Evolutionary conservation across 1,140 invertebrate genomes (phyloP).

Genomic region (Alviniconcha marisindica): DNA sequence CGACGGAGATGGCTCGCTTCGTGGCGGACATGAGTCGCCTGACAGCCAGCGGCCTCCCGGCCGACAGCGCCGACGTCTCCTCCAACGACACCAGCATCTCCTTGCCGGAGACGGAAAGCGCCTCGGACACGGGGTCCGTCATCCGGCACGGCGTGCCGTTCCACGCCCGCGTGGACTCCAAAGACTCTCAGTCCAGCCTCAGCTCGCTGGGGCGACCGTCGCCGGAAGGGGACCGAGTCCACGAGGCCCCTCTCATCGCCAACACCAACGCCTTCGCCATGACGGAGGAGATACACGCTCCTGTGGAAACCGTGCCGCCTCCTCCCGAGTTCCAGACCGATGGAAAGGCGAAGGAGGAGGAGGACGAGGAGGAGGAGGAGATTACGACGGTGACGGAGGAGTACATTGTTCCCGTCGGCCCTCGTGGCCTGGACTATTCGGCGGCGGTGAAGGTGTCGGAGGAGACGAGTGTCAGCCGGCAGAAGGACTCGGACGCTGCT

Average conservation of each 20-base stretch:
- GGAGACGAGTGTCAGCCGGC: not conserved
- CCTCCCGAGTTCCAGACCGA: slow-evolving; percentile 62
- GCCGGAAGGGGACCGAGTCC: not conserved
- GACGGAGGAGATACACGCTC: slow-evolving; percentile 53
- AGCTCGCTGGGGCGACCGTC: not conserved
- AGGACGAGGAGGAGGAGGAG: slow-evolving; percentile 51
- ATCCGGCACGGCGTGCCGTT: slow-evolving; percentile 28
- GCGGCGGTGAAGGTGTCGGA: slow-evolving; percentile 43
- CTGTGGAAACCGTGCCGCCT: slow-evolving; percentile 57
- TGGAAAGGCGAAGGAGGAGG: not conserved
- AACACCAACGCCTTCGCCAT: not conserved
- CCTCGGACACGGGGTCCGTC: slow-evolving; percentile 51
- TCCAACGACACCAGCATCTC: slow-evolving; percentile 41
- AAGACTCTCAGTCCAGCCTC: slow-evolving; percentile 38
- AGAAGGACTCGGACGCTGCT: not conserved
- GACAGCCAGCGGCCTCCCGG: not conserved
- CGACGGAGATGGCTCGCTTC: slow-evolving; percentile 61
- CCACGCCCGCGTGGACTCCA: slow-evolving; percentile 27
- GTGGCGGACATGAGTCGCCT: slow-evolving; percentile 60
- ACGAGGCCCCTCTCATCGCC: not conserved
- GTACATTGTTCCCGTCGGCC: slow-evolving; percentile 49
- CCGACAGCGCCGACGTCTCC: not conserved
- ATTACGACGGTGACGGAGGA: slow-evolving; percentile 46
- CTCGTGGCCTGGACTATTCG: slow-evolving; percentile 39
- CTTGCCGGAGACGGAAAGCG: slow-evolving; percentile 40